Evolutionary conservation across 2,797 vertebrate genomes (phyloP), one percentile per base, ranked within the genome.

Genomic region (Pelodytes ibericus): DNA sequence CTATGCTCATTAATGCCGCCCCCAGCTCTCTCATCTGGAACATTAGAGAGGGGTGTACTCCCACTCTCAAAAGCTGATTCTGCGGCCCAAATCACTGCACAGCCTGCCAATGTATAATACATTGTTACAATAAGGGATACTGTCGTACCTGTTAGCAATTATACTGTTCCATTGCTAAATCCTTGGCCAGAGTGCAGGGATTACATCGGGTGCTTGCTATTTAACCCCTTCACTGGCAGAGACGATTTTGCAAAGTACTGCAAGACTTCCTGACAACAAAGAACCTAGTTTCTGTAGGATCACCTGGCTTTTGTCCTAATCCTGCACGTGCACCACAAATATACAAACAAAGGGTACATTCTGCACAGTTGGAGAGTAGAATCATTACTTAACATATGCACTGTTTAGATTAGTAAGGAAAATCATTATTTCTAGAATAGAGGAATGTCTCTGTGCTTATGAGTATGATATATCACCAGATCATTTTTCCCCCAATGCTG

Each of bases 111-210:
- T 73, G 64, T 69, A 47, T 73, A 69, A 73, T 74, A 73, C 77
- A 58, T 67, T 66, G 64, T 69, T 74, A 68, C 77, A 73, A 71
- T 57, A 47, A 79, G 64, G 64, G 64, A 79, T 69, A 63, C 64
- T 69, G 71, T 64, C 39, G 64, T 79, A 79, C 77, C 77, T 79
- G 77, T 79, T 79, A 68, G 64, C 70, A 79, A 79, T 79, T 79
- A 79, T 69, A 44, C 71, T 79, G 71, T 74, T 79, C 77, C 77
- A 79, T 72, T 73, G 64, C 71, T 79, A 79, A 79, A 65, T 79
- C 77, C 77, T 79, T 79, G 77, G 77, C 77, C 58, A 49, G 71
- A 74, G 60, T 44, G 71, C 71, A 51, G 71, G 58, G 71, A 79
- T 79, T 79, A 79, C 77, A 79, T 74, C 67, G 71, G 71, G 44